Conservation (phyloP, 2,113 vertebrate genomes). For the Catharus fuscescens region DNA sequence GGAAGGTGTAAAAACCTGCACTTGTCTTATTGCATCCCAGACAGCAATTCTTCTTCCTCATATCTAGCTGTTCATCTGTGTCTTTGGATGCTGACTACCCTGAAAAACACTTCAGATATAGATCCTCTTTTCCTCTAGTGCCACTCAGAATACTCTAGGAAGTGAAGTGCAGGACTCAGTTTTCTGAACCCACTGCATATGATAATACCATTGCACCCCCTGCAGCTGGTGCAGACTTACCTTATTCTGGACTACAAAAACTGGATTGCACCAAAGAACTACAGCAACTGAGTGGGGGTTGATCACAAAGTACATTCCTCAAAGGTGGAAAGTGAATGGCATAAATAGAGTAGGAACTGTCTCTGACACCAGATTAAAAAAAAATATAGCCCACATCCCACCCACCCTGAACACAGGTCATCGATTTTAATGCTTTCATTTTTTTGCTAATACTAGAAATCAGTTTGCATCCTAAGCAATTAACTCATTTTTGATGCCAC, state of each 20-base stretch:
- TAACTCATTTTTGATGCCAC: not conserved
- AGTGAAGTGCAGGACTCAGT: not conserved
- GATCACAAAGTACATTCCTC: not conserved
- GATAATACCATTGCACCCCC: not conserved
- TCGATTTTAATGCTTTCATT: not conserved
- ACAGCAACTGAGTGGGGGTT: rapidly evolving
- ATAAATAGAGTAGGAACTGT: not conserved
- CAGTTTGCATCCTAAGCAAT: not conserved
- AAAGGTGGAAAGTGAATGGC: not conserved
- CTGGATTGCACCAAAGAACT: not conserved
- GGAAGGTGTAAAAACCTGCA: not conserved
- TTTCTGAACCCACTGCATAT: not conserved
- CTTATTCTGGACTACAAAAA: not conserved
- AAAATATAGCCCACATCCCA: not conserved
- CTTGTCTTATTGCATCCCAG: not conserved
- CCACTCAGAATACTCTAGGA: not conserved
- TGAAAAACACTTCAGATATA: not conserved
- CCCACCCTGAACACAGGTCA: not conserved
- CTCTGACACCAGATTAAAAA: not conserved
- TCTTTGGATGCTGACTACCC: not conserved
- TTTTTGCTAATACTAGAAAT: not conserved
- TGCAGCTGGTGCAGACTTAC: not conserved
- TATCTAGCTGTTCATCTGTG: not conserved
- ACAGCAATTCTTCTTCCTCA: not conserved
- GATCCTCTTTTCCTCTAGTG: not conserved